Conservation (phyloP, 1,140 invertebrate genomes). For the Gonatopus flavifemur region DNA sequence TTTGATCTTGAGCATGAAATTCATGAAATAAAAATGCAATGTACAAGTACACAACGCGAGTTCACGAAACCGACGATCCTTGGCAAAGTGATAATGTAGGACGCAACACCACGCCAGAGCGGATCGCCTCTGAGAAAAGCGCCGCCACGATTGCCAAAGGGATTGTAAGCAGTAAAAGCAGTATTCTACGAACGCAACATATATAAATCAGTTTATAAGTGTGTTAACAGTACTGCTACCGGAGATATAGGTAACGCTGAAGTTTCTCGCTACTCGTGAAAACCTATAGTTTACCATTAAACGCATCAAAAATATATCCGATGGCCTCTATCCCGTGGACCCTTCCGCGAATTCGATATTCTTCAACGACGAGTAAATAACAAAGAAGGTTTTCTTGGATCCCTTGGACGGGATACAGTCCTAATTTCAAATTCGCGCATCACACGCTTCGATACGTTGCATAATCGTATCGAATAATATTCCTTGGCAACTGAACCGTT, state of each 20-base stretch:
- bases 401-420: too few species aligned
- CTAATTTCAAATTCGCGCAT: too few species aligned
- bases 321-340: not conserved
- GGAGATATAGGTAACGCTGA: too few species aligned
- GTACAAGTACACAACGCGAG: too few species aligned
- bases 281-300: slow-evolving; percentile 4
- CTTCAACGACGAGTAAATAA: slow-evolving; percentile 19
- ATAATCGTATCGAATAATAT: too few species aligned
- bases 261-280: not conserved
- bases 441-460: too few species aligned
- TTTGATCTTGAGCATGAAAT: too few species aligned
- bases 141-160: slow-evolving; percentile 33
- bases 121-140: slow-evolving; percentile 41
- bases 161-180: too few species aligned
- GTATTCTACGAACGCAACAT: slow-evolving; percentile 45
- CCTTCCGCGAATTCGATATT: slow-evolving; percentile 23
- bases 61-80: slow-evolving; percentile 5
- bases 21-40: too few species aligned
- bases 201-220: slow-evolving; percentile 31
- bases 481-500: too few species aligned
- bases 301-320: not conserved
- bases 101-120: slow-evolving; percentile 35
- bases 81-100: slow-evolving; percentile 43
- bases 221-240: slow-evolving; percentile 6
- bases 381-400: too few species aligned